Conservation (phyloP, 2,113 vertebrate species). For the Prolemur simus region DNA sequence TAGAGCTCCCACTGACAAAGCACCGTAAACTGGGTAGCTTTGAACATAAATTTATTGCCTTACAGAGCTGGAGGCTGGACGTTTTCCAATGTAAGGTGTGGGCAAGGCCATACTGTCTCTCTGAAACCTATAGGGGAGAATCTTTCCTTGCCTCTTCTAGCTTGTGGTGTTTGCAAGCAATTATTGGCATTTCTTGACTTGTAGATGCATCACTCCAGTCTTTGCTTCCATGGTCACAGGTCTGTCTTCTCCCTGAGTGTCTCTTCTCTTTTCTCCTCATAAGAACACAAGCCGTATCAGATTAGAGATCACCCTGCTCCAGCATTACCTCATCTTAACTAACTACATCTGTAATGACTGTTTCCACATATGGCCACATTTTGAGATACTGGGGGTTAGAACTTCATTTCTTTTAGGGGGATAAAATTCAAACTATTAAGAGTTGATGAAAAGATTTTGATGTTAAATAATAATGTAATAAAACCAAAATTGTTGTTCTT, state of each 20-base stretch:
- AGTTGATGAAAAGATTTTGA: not conserved
- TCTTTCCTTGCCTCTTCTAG: not conserved
- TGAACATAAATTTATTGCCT: not conserved
- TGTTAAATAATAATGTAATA: not conserved
- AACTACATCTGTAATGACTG: not conserved
- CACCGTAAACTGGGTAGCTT: not conserved
- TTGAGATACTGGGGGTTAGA: not conserved
- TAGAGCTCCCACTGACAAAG: not conserved
- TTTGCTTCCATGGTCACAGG: not conserved
- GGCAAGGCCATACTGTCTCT: not conserved
- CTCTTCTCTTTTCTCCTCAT: not conserved
- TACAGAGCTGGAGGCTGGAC: not conserved
- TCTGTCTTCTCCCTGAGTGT: not conserved
- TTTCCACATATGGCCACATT: not conserved
- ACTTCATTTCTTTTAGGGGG: not conserved
- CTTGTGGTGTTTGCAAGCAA: not conserved
- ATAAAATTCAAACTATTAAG: not conserved
- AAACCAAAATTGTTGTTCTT: not conserved
- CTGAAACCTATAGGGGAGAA: not conserved
- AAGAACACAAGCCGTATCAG: not conserved
- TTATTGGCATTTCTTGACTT: not conserved
- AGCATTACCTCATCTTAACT: not conserved
- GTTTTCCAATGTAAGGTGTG: not conserved
- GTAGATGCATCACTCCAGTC: not conserved
- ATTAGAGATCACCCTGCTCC: not conserved